Evolutionary conservation across 2,797 vertebrate genomes (phyloP).

Genomic region (Cercopithecus petaurista): DNA sequence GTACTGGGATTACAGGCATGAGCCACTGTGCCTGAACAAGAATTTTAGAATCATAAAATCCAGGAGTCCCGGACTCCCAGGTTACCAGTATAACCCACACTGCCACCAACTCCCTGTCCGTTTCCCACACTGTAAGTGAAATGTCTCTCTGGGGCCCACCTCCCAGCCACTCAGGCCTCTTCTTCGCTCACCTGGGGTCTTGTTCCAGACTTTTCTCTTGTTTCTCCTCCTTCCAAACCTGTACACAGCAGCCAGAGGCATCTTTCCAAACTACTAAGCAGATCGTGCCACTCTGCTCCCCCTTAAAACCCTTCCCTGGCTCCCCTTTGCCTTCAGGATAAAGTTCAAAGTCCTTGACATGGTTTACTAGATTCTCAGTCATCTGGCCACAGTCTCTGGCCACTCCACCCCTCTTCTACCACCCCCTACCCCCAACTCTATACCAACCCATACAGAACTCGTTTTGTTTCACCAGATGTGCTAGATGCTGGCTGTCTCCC

Average conservation of each 20-base stretch:
- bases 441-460: not conserved
- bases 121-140: not conserved
- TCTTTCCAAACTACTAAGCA: slow-evolving; percentile 8
- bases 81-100: not conserved
- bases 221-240: slow-evolving; percentile 7
- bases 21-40: not conserved
- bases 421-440: not conserved
- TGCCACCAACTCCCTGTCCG: fast-evolving
- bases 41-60: not conserved
- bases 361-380: slow-evolving; percentile 9
- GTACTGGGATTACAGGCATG: not conserved
- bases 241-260: not conserved
- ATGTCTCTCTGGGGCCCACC: not conserved
- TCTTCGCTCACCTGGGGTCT: slow-evolving; percentile 52
- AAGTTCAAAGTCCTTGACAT: slow-evolving; percentile 63
- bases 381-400: not conserved
- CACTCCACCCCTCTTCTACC: not conserved
- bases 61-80: not conserved
- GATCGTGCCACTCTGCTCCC: not conserved
- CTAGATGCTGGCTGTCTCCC: not conserved
- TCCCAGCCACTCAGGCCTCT: not conserved
- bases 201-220: not conserved
- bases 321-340: slow-evolving; percentile 61
- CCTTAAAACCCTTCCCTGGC: slow-evolving; percentile 50
- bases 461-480: not conserved